These are phyloP conservation scores for Tamias sibiricus DNA, from an alignment of 2,113 vertebrate species.

Conservation along the genomic window DNA sequence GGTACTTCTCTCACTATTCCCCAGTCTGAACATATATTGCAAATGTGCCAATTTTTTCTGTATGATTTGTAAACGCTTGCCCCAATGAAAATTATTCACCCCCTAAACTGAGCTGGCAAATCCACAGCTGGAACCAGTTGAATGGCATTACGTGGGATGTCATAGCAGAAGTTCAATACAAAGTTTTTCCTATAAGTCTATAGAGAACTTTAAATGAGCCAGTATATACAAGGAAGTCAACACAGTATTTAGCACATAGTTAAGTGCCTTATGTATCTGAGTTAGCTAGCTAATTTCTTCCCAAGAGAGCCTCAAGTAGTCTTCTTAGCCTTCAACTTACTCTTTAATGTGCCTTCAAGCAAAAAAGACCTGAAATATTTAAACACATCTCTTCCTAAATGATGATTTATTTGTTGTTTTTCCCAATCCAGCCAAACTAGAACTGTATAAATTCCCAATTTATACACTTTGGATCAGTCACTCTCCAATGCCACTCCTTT, in stretches of 20 bases:
- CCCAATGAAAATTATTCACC: not conserved
- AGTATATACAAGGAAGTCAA: not conserved
- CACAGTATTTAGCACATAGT: not conserved
- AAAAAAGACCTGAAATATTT: not conserved
- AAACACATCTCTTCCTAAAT: not conserved
- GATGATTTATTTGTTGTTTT: not conserved
- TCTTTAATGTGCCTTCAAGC: not conserved
- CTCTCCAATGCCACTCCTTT: not conserved
- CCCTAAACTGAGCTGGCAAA: not conserved
- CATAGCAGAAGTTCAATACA: not conserved
- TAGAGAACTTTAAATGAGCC: not conserved
- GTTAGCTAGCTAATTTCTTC: not conserved
- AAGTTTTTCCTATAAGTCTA: not conserved
- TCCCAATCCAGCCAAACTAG: not conserved
- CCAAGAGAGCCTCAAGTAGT: not conserved
- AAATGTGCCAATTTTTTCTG: constrained; percentile 29
- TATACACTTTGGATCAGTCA: not conserved
- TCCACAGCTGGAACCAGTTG: not conserved
- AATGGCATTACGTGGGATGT: not conserved
- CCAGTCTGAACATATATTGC: not conserved
- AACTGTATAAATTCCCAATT: not conserved
- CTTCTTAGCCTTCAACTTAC: not conserved
- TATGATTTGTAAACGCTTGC: not conserved
- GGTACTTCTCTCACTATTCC: no score
- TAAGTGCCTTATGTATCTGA: not conserved